A percentile compares a stretch with the other conserved stretches of the same genome.
These are phyloP conservation scores for Aleiodes alternator DNA, from an alignment of 2,888 invertebrate genomes.

Conservation along the genomic window DNA sequence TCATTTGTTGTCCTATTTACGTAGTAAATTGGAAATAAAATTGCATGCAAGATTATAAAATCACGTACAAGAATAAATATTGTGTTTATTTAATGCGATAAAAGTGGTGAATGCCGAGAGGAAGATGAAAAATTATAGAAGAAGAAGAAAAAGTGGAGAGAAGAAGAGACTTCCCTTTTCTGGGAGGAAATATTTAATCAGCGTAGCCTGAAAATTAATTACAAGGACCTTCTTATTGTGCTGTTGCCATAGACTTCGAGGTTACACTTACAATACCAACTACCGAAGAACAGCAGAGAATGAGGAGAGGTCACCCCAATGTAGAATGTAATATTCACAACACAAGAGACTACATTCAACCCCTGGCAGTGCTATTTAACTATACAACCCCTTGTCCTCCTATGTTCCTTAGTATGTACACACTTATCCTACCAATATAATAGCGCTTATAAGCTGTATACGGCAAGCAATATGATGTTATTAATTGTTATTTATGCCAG, in stretches of 20 bases:
- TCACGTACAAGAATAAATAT: slow-evolving; percentile 10
- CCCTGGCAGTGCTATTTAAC: slow-evolving; percentile 16
- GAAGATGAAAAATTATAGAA: slow-evolving; percentile 19
- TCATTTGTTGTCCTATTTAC: neutral
- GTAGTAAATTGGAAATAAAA: slow-evolving; percentile 9
- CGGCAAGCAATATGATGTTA: slow-evolving; percentile 63
- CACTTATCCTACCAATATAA: slow-evolving; percentile 24
- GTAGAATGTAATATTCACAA: slow-evolving; percentile 75
- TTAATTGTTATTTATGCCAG: slow-evolving; percentile 19
- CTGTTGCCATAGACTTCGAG: slow-evolving; percentile 53
- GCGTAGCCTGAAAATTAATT: slow-evolving; percentile 74
- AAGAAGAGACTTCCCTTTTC: slow-evolving; percentile 21
- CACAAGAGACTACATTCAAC: slow-evolving; percentile 54
- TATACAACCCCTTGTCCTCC: slow-evolving; percentile 49
- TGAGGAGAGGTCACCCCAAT: slow-evolving; percentile 41
- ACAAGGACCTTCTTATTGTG: slow-evolving; percentile 71
- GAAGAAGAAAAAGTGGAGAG: slow-evolving; percentile 7
- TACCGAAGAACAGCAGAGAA: slow-evolving; percentile 23
- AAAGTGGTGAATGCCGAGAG: slow-evolving; percentile 10
- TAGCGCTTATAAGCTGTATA: slow-evolving; percentile 37
- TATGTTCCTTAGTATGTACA: slow-evolving; percentile 45
- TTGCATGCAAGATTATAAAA: neutral
- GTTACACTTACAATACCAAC: slow-evolving; percentile 33
- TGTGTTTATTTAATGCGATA: slow-evolving; percentile 12
- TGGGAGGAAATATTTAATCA: slow-evolving; percentile 73